A percentile compares a stretch with the other conserved stretches of the same genome.
Evolutionary conservation across 2,888 invertebrate species (phyloP).

Genomic region (Stratiomys singularior): DNA sequence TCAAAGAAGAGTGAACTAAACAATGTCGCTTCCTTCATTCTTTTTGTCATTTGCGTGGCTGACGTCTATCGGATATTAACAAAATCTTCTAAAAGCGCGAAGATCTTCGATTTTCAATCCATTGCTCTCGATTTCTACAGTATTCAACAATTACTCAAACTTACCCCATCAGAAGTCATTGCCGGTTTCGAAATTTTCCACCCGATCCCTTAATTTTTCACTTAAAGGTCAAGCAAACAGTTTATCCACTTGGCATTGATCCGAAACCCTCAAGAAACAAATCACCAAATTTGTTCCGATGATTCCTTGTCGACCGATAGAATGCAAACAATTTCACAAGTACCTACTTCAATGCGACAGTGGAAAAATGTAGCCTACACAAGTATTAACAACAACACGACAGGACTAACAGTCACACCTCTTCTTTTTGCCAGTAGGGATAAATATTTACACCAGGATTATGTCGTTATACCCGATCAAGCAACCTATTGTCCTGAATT

Average conservation of each 20-base stretch:
- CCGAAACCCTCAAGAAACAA: constrained; percentile 6
- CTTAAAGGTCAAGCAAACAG: background rate
- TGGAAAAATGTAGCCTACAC: background rate
- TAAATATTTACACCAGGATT: constrained; percentile 51
- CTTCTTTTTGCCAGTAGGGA: constrained; percentile 30
- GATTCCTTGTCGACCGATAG: background rate
- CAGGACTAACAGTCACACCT: constrained; percentile 26
- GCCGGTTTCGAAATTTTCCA: too few species aligned
- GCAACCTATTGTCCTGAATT: constrained; percentile 34
- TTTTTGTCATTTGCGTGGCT: too few species aligned
- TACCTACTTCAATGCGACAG: background rate
- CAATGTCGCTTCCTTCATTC: too few species aligned
- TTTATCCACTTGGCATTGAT: background rate
- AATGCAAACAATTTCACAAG: constrained; percentile 13
- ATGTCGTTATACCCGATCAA: constrained; percentile 49
- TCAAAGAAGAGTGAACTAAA: too few species aligned
- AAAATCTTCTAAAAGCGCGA: too few species aligned
- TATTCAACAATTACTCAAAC: background rate
- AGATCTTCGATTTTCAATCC: too few species aligned
- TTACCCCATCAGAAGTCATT: too few species aligned
- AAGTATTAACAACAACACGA: constrained; percentile 1
- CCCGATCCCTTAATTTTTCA: too few species aligned
- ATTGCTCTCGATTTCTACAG: background rate
- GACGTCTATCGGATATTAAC: too few species aligned
- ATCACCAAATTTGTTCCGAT: constrained; percentile 22